Evolutionary conservation across 2,888 invertebrate species (phyloP).

Genomic region (Oxytorus armatus): DNA sequence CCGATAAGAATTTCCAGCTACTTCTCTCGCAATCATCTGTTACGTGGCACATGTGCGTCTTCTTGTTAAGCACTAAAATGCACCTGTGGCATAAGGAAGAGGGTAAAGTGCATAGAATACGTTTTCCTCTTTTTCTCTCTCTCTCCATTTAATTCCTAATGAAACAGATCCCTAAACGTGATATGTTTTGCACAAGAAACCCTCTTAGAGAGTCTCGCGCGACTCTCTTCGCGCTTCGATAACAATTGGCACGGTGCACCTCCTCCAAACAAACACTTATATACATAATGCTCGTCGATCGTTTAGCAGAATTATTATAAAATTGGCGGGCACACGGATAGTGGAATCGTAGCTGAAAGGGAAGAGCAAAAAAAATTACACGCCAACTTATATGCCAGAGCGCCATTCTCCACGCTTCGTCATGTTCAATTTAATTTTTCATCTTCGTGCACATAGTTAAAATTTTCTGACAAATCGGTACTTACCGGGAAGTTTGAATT

Average conservation of each 20-base stretch:
- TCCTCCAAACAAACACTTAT: constrained; percentile 4
- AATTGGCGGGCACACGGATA: constrained; percentile 35
- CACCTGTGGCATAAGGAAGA: constrained; percentile 38
- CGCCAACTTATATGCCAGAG: constrained; percentile 28
- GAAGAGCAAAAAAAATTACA: constrained; percentile 7
- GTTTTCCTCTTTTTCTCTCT: background rate
- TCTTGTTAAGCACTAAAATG: no score
- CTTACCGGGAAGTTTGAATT: no score
- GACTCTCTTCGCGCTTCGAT: constrained; percentile 56
- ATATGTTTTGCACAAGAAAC: constrained; percentile 45
- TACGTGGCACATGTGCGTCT: no score
- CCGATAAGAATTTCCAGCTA: no score
- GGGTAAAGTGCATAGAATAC: background rate
- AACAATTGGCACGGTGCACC: constrained; percentile 54
- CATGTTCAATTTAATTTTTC: constrained; percentile 17
- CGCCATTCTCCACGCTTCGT: constrained; percentile 32
- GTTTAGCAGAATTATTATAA: constrained; percentile 57
- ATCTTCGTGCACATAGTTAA: background rate
- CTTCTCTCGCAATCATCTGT: no score
- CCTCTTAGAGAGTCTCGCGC: constrained; percentile 2
- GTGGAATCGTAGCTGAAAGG: background rate
- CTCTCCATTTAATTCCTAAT: constrained; percentile 32
- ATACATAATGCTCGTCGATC: constrained; percentile 11
- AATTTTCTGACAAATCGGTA: no score
- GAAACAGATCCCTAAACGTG: constrained; percentile 50